Conservation (phyloP, 2,113 vertebrate genomes). For the Panthera uncia region DNA sequence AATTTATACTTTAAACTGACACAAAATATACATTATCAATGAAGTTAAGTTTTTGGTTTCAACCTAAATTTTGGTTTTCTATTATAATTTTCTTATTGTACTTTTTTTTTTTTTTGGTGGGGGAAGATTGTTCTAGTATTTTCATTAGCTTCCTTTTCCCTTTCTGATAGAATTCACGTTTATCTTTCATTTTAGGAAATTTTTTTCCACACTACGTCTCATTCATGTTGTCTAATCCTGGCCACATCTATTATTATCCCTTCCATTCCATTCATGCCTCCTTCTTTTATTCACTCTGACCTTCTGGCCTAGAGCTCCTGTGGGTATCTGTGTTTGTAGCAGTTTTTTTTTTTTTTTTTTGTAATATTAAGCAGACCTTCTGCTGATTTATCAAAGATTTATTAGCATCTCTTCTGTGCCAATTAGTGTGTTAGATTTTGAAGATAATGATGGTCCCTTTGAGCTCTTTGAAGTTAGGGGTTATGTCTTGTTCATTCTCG, state of each 20-base stretch:
- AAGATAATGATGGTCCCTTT: neutral
- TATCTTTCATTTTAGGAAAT: neutral
- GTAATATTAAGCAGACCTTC: neutral
- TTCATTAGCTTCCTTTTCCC: neutral
- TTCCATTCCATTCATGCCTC: neutral
- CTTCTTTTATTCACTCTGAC: neutral
- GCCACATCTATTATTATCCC: neutral
- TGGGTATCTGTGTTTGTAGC: neutral
- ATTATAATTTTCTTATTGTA: neutral
- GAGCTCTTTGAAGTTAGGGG: neutral
- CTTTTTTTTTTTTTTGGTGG: neutral
- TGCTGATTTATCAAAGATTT: neutral
- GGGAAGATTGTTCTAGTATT: neutral
- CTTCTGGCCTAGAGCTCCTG: neutral
- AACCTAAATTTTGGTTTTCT: conserved; percentile 41
- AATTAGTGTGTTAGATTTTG: neutral
- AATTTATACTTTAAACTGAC: neutral
- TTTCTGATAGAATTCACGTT: conserved; percentile 15
- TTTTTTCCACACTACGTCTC: neutral
- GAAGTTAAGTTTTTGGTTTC: neutral
- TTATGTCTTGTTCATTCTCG: neutral
- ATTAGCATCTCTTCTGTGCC: neutral
- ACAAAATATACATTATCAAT: conserved; percentile 9
- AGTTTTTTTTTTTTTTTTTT: neutral
- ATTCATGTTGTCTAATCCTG: neutral